Base-by-base conservation (phyloP, 2,888 invertebrate species). In the Drosophila nigritarsus region DNA sequence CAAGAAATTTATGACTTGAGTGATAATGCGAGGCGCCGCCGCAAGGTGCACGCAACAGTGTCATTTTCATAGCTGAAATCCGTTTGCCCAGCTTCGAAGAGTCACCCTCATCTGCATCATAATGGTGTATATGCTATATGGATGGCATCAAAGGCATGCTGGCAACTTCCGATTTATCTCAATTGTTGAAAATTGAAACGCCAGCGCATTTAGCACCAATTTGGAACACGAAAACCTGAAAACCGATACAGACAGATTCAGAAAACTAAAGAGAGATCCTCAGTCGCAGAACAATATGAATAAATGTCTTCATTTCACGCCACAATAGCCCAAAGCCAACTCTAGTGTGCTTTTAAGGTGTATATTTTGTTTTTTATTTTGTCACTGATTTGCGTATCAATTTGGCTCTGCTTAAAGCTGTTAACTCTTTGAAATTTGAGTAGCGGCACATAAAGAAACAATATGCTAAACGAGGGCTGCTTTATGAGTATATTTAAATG, bases 151-250 rank as follows among this genome's bases (percentile, higher is more conserved):
- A 75, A 73, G 67, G 45, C 73, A 62, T 65, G 75, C 79, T 74
- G 80, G 66, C 66, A 87, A 91, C 91, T 91, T 91, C 90, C 91
- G 91, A 90, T 88, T 89, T 84, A 89, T 89, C 90, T 90, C 84
- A 90, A 86, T 89, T 82, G 89, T 73, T 82, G 83, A 65, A 87
- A 89, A 91, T 83, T 84, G 81, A 90, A 88, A 90, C 83, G 80
- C 80, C 80, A 84, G 75, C 82, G 78, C 83, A 83, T 85, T 87
- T 85, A 81, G 80, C 87, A 83, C 77, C 86, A 78, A 82, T 82
- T 86, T 80, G 66, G 81, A 88, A 73, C 81, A 87, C 84, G 77
- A 82, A 82, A 75, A 70, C 75, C 69, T 73, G 87, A 84, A 89
- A 89, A 62, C 59, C 54, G 80, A 83, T 82, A 82, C 54, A 70